Evolutionary conservation across 2,888 invertebrate genomes (phyloP), one percentile per base, ranked within the genome.

Genomic region (Agrochola macilenta): DNA sequence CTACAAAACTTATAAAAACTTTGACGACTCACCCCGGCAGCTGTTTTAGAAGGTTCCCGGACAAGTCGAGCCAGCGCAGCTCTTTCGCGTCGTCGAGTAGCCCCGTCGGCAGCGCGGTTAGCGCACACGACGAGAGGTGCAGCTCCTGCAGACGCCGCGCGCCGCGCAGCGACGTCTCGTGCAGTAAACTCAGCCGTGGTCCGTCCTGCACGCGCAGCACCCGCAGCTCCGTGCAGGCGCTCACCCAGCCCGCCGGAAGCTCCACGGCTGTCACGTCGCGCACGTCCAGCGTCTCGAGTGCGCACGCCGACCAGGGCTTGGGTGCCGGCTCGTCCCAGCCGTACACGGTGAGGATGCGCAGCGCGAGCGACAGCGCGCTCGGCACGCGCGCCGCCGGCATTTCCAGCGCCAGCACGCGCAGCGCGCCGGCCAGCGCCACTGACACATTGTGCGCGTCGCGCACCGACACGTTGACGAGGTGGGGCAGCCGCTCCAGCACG

Each of bases 1-100:
- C 23, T 52, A 52, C 26, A 68, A 49, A 49, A n/a, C 17, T n/a
- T 17, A 71, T 54, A 2, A 5, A 20, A 49, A 39, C 23, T 12
- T n/a, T 1, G 35, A 60, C 14, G 12, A 35, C 87, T 85, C 64
- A 93, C 92, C 86, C 79, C 23, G 91, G 90, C 14, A 93, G 78
- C 7, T 39, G n/a, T 9, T 12, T 46, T 5, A 93, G 87, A 0
- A 20, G 8, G 78, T 93, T 93, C 17, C 76, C 26, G 5, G 87
- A 81, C 26, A 92, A 74, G 69, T 89, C 87, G 26, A 92, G 88
- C 11, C 14, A 2, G 7, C 0, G n/a, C 57, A 90, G 88, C 0
- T 58, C 20, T 8, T 39, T 60, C 60, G 89, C 81, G 79, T 84
- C 76, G 66, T 84, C 82, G 43, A 92, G 83, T 63, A 92, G 84